Conservation (phyloP, 23 tunicate genomes). For the Diplosoma virens region DNA sequence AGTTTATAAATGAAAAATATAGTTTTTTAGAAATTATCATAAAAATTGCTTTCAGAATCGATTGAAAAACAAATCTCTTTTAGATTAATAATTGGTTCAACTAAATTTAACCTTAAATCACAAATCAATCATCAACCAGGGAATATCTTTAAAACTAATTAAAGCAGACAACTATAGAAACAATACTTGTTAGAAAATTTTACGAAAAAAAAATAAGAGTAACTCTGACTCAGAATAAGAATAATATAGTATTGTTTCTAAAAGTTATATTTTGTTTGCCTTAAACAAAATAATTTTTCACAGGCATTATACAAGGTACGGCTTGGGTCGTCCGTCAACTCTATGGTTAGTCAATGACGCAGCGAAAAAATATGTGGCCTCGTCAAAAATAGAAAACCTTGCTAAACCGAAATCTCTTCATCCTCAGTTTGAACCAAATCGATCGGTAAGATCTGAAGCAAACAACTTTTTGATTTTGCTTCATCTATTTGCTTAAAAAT, state of each 20-base stretch:
- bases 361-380: constrained; percentile 31
- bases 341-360: constrained; percentile 52
- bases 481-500: not conserved
- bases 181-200: too few species aligned
- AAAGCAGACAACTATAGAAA: too few species aligned
- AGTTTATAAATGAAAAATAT: too few species aligned
- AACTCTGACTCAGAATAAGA: too few species aligned
- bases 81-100: too few species aligned
- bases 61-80: too few species aligned
- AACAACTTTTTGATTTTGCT: not conserved
- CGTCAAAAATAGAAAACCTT: constrained; percentile 57
- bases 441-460: constrained; percentile 43
- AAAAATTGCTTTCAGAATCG: too few species aligned
- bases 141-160: too few species aligned
- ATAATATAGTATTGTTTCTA: not conserved
- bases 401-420: constrained; percentile 60
- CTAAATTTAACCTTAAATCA: too few species aligned
- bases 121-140: too few species aligned
- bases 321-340: constrained; percentile 66
- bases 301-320: constrained; percentile 60
- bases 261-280: not conserved
- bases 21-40: too few species aligned
- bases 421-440: constrained; percentile 45
- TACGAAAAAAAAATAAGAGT: too few species aligned
- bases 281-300: not conserved